Percentiles rank a stretch among this genome's conserved stretches.
Evolutionary conservation across 2,797 vertebrate genomes (phyloP).

Genomic region (Spinus olivaceus): DNA sequence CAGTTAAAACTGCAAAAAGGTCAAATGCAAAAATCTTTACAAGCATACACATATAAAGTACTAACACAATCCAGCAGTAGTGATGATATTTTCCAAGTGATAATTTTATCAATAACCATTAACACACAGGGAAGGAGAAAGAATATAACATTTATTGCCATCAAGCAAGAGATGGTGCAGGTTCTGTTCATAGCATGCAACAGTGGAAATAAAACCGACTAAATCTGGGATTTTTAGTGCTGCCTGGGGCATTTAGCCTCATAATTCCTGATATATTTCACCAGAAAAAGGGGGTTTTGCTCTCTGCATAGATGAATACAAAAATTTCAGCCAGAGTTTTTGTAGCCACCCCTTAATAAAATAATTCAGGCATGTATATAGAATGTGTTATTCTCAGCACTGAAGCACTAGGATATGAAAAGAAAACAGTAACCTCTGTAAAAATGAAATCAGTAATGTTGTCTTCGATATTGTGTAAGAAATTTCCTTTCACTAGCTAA

Average conservation of each 20-base stretch:
- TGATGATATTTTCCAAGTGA: neutral
- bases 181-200: neutral
- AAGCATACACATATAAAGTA: neutral
- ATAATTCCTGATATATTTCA: neutral
- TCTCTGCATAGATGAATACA: neutral
- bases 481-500: slow-evolving; percentile 23
- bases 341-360: slow-evolving; percentile 17
- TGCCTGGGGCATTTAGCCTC: neutral
- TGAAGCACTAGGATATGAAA: slow-evolving; percentile 19
- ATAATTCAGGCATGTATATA: slow-evolving; percentile 14
- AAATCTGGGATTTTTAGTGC: neutral
- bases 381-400: slow-evolving; percentile 18
- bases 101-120: slow-evolving; percentile 44
- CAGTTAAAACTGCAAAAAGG: neutral
- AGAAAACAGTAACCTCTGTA: neutral
- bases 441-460: slow-evolving; percentile 39
- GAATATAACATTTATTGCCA: neutral
- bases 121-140: neutral
- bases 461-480: neutral
- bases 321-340: slow-evolving; percentile 1
- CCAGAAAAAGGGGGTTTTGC: neutral
- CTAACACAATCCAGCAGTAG: neutral
- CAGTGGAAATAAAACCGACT: neutral
- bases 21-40: neutral
- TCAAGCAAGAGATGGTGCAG: neutral